Base-by-base conservation (phyloP, 2,113 vertebrate species). In the Aspiorhynchus laticeps region DNA sequence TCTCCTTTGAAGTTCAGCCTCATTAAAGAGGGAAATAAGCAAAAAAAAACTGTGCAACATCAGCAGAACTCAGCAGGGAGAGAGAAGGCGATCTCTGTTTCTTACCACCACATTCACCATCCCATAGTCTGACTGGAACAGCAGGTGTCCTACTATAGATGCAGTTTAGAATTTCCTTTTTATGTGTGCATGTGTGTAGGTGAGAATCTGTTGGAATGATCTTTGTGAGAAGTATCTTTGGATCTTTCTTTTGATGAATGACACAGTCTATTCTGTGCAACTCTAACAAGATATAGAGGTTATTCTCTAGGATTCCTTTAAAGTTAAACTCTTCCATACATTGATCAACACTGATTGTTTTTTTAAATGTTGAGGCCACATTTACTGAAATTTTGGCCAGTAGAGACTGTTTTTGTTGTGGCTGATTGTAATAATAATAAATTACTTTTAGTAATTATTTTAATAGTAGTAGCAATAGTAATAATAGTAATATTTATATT, bases 241-340 rank as follows among this genome's bases (percentile, higher is more conserved):
- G 79, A 91, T 90, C 86, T 88, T 53, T 85, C 14, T 63, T 19
- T 71, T 10, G 56, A 83, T 80, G 59, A 38, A 86, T 75, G 78
- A 15, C 46, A 56, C n/a, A 33, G 61, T 80, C 48, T 28, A 71
- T 31, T 56, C n/a, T 69, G 77, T n/a, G 65, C 51, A 26, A n/a
- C n/a, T n/a, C n/a, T n/a, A n/a, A n/a, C n/a, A n/a, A n/a, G n/a
- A n/a, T n/a, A n/a, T n/a, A n/a, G n/a, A n/a, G n/a, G n/a, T n/a
- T n/a, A n/a, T n/a, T n/a, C n/a, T n/a, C 24, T 26, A 24, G 24
- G 43, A 67, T 80, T 85, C 36, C 15, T 79, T 78, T 77, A 46
- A 63, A 78, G 19, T 26, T 26, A 53, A 51, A 3, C 15, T 43
- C 10, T 79, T 33, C 9, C 76, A 33, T 21, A 56, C 28, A 53